Percentiles rank a stretch among this genome's conserved stretches.
These are phyloP conservation scores for Eudasyphora cyanicolor DNA, from an alignment of 2,888 invertebrate species.

Conservation along the genomic window DNA sequence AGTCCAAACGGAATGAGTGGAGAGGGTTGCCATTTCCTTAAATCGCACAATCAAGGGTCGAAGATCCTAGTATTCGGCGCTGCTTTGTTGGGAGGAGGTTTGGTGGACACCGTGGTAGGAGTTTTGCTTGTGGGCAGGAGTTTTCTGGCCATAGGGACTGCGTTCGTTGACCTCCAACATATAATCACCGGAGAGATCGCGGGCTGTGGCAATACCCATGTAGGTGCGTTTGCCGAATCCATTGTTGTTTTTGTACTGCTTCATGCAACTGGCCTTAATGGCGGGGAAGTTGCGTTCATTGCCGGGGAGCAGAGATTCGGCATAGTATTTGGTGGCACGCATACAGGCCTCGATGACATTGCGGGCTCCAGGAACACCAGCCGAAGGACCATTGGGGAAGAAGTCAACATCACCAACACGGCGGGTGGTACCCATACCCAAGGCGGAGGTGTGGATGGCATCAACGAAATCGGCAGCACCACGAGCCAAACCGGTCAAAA, in stretches of 20 bases:
- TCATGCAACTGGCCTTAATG: conserved; percentile 73
- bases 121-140: conserved; percentile 71
- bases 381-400: conserved; percentile 75
- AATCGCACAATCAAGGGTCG: too few relatives aligned
- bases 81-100: too few relatives aligned
- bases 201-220: conserved; percentile 75
- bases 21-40: too few relatives aligned
- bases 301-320: conserved; percentile 76
- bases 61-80: too few relatives aligned
- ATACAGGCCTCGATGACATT: conserved; percentile 76
- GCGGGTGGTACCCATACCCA: conserved; percentile 72
- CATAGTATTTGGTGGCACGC: conserved; percentile 75
- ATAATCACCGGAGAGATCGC: conserved; percentile 74
- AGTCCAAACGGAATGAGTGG: too few relatives aligned
- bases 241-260: conserved; percentile 73
- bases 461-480: conserved; percentile 78
- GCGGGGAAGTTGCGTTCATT: conserved; percentile 77
- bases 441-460: conserved; percentile 76
- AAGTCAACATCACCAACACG: conserved; percentile 76
- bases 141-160: conserved; percentile 75
- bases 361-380: conserved; percentile 72
- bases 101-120: conserved; percentile 70
- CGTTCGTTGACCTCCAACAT: conserved; percentile 75
- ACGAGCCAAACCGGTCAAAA: conserved; percentile 72
- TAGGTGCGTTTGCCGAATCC: conserved; percentile 74